phyloP scores from a whole-genome alignment of 2,113 vertebrate species.

The Anas platyrhynchos region DNA sequence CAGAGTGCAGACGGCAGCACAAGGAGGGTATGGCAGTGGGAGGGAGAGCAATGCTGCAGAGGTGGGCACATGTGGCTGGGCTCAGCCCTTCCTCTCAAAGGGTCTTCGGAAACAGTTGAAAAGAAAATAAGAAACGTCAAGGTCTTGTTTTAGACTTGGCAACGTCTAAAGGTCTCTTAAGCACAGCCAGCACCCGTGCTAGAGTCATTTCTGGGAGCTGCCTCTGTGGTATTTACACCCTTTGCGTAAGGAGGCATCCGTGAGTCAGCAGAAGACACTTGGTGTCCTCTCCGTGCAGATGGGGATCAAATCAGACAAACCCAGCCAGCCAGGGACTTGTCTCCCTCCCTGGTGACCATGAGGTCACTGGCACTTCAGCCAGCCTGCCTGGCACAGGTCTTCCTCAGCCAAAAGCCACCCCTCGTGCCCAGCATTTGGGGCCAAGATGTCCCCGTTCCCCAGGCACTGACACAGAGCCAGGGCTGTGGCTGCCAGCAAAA shows the following conservation, averaged over 20 bases:
- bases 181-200: accelerated
- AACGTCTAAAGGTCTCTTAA: not conserved
- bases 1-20: not conserved
- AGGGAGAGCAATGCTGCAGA: not conserved
- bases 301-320: accelerated
- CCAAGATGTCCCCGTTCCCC: not conserved
- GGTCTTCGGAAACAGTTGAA: not conserved
- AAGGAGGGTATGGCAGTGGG: not conserved
- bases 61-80: not conserved
- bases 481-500: not conserved
- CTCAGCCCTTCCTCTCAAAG: not conserved
- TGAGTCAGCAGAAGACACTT: not conserved
- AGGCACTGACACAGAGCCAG: not conserved
- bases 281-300: not conserved
- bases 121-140: not conserved
- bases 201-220: not conserved
- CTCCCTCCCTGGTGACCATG: too few relatives aligned
- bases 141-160: not conserved
- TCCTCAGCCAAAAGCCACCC: not conserved
- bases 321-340: not conserved
- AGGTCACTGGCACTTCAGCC: not conserved
- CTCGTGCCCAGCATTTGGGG: not conserved
- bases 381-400: not conserved
- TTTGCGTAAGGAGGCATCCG: not conserved
- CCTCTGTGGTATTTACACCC: not conserved